Conservation (phyloP, 2,888 invertebrate species). For the Nymphalis polychloros region DNA sequence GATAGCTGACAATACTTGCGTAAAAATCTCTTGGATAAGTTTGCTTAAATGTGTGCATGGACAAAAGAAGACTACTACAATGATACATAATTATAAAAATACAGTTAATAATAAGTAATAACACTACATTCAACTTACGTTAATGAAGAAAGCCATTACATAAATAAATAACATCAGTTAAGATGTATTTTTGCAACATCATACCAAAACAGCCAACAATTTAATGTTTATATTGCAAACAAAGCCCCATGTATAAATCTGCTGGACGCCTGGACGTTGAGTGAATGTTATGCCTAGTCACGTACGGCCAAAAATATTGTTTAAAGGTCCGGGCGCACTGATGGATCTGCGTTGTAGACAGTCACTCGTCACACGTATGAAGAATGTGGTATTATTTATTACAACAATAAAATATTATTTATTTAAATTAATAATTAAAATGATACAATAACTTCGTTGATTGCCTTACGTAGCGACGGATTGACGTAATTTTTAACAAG, state of each 20-base stretch:
- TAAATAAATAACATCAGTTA: background rate
- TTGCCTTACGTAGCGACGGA: background rate
- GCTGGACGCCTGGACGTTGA: constrained; percentile 28
- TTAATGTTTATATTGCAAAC: constrained; percentile 16
- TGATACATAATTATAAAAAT: background rate
- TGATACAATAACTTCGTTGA: too few relatives aligned
- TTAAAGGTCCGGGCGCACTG: constrained; percentile 23
- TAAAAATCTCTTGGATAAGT: too few relatives aligned
- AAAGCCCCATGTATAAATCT: constrained; percentile 28
- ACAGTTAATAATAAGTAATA: background rate
- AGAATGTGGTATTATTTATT: background rate
- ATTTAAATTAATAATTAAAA: too few relatives aligned
- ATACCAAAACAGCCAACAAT: background rate
- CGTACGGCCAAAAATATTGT: constrained; percentile 27
- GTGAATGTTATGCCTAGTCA: constrained; percentile 34
- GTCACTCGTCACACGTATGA: background rate
- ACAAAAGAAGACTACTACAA: too few relatives aligned
- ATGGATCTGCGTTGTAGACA: background rate
- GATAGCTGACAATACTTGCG: too few relatives aligned
- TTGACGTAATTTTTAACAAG: background rate
- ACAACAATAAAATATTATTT: too few relatives aligned
- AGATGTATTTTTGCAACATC: background rate
- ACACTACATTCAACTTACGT: background rate
- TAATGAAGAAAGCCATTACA: background rate
- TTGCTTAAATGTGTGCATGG: too few relatives aligned